Percentiles rank a stretch among this genome's conserved stretches.
Conservation (phyloP, 1,140 invertebrate species). For the Archegozetes longisetosus region DNA sequence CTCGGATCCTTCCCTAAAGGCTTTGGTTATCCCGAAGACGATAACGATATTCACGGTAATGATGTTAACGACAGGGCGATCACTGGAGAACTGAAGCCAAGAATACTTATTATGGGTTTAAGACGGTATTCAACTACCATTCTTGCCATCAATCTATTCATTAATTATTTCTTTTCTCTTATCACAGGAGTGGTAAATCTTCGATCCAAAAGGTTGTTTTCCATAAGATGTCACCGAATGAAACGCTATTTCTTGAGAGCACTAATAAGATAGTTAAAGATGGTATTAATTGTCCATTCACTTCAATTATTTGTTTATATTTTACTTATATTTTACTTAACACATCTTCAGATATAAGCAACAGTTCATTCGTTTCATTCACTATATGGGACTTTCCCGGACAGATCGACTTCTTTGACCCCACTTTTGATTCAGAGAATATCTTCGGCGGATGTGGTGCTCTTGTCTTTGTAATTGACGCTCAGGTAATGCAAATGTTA, state of each 20-base stretch:
- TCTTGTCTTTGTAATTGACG: conserved; percentile 97
- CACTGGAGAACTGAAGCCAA: conserved; percentile 60
- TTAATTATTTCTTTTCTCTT: conserved; percentile 23
- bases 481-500: conserved; percentile 47
- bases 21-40: conserved; percentile 76
- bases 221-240: conserved; percentile 99
- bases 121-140: conserved; percentile 44
- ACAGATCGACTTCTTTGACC: conserved; percentile 94
- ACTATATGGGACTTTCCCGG: conserved; percentile 99
- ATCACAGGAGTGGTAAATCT: conserved; percentile 88
- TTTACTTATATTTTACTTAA: neutral
- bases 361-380: conserved; percentile 97
- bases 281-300: conserved; percentile 35
- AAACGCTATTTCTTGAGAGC: conserved; percentile 95
- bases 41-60: conserved; percentile 48
- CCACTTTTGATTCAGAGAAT: conserved; percentile 82
- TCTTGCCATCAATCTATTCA: neutral
- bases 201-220: conserved; percentile 99
- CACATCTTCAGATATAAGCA: conserved; percentile 41
- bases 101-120: conserved; percentile 88
- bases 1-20: conserved; percentile 79
- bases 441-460: conserved; percentile 50
- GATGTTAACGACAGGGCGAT: conserved; percentile 29
- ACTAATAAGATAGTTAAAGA: conserved; percentile 98
- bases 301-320: conserved; percentile 7